Percentiles rank a stretch among this genome's conserved stretches.
These are phyloP conservation scores for Porites australiensis DNA, from an alignment of 64 coral and sea anemone species.

Conservation along the genomic window DNA sequence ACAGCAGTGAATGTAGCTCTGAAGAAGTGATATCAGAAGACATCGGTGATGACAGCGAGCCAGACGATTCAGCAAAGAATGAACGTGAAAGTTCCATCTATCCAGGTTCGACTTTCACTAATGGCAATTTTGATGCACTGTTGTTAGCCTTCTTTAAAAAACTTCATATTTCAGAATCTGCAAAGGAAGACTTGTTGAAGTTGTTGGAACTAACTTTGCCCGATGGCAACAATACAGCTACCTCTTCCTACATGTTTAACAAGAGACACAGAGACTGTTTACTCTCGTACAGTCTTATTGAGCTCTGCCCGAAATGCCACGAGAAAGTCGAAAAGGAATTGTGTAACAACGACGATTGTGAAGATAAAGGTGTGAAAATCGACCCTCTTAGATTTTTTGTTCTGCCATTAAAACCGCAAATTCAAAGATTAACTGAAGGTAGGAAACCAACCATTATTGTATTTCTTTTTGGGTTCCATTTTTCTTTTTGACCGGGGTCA, in stretches of 20 bases:
- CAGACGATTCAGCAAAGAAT: too few species aligned
- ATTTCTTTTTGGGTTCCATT: too few species aligned
- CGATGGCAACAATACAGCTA: neutral
- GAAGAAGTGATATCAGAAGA: too few species aligned
- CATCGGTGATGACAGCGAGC: too few species aligned
- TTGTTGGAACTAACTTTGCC: constrained; percentile 14
- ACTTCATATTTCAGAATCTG: constrained; percentile 1
- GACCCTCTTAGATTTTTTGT: constrained; percentile 9
- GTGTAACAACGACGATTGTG: constrained; percentile 10
- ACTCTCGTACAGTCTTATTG: neutral
- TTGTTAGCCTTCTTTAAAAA: constrained; percentile 1
- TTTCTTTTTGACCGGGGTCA: too few species aligned
- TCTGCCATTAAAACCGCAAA: constrained; percentile 36
- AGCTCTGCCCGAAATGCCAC: constrained; percentile 24
- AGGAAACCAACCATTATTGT: neutral
- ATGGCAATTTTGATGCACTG: too few species aligned
- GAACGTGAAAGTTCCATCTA: too few species aligned
- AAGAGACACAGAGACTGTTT: constrained; percentile 3
- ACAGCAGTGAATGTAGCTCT: too few species aligned
- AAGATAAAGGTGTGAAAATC: neutral
- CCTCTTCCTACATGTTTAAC: constrained; percentile 30
- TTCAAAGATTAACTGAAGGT: constrained; percentile 43
- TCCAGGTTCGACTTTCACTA: too few species aligned
- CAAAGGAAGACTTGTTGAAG: constrained; percentile 39
- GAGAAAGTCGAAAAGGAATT: constrained; percentile 2